These are phyloP conservation scores for Xerus inauris DNA, from an alignment of 2,113 vertebrate species.

Conservation along the genomic window DNA sequence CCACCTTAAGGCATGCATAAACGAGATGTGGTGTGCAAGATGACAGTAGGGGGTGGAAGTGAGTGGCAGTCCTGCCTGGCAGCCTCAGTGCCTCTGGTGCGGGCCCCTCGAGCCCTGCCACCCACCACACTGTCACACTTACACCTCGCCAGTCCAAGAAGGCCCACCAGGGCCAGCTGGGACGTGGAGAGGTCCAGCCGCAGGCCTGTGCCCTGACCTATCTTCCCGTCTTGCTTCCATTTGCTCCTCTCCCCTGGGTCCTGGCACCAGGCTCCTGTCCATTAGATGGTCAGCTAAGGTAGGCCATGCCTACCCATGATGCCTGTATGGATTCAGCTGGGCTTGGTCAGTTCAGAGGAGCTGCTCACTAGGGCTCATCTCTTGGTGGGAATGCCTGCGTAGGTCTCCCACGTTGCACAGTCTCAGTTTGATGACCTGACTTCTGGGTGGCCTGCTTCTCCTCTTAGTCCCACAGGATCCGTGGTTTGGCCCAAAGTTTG, in stretches of 20 bases:
- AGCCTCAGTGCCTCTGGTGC: slow-evolving; percentile 90
- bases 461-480: slow-evolving; percentile 88
- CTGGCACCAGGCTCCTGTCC: slow-evolving; percentile 43
- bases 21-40: slow-evolving; percentile 81
- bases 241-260: slow-evolving; percentile 69
- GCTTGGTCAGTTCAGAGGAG: slow-evolving; percentile 93
- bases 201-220: slow-evolving; percentile 51
- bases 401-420: slow-evolving; percentile 91
- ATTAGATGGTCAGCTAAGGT: slow-evolving; percentile 71
- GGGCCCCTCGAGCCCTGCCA: slow-evolving; percentile 88
- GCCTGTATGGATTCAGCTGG: slow-evolving; percentile 81
- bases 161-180: slow-evolving; percentile 85
- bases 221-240: slow-evolving; percentile 16
- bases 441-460: slow-evolving; percentile 90
- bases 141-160: slow-evolving; percentile 89
- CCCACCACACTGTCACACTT: slow-evolving; percentile 88
- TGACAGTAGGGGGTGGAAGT: slow-evolving; percentile 79
- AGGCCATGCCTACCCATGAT: slow-evolving; percentile 82
- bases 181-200: slow-evolving; percentile 80
- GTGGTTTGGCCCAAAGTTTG: slow-evolving; percentile 86
- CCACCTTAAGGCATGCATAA: slow-evolving; percentile 78
- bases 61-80: slow-evolving; percentile 89
- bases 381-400: slow-evolving; percentile 92
- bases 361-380: slow-evolving; percentile 90
- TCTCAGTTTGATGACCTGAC: slow-evolving; percentile 90